Conservation (phyloP, 1,140 invertebrate genomes). For the Bicyclus anynana region DNA sequence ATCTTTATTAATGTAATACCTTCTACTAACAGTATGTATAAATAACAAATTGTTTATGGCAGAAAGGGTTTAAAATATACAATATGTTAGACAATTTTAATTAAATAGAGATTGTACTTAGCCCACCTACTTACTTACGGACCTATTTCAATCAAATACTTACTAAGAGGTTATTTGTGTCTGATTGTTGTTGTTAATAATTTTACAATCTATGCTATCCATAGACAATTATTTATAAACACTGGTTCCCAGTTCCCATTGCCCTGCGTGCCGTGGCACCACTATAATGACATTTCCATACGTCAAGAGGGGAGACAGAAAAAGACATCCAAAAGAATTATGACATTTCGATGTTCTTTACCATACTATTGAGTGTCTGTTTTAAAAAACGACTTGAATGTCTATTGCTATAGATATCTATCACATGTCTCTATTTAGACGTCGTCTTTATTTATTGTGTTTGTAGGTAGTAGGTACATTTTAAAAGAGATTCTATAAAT, state of each 20-base stretch:
- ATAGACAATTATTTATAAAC: too few relatives aligned
- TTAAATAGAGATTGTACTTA: too few relatives aligned
- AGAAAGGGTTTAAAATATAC: too few relatives aligned
- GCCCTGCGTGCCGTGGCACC: background rate
- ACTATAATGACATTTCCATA: constrained; percentile 21
- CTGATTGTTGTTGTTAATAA: too few relatives aligned
- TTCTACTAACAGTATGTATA: too few relatives aligned
- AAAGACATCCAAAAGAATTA: constrained; percentile 34
- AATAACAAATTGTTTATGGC: too few relatives aligned
- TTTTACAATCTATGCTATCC: too few relatives aligned
- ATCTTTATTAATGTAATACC: too few relatives aligned
- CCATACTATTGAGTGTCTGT: constrained; percentile 1
- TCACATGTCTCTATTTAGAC: background rate
- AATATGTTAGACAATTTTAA: too few relatives aligned
- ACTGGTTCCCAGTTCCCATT: background rate
- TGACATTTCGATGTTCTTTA: constrained; percentile 38
- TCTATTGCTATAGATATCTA: background rate
- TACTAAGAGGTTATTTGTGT: too few relatives aligned
- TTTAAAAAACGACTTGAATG: constrained; percentile 1
- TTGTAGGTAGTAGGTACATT: background rate
- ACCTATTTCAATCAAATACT: too few relatives aligned
- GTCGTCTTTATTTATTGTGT: background rate
- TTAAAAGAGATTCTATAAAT: background rate
- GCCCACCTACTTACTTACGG: too few relatives aligned
- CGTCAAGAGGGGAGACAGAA: constrained; percentile 9